phyloP scores from a whole-genome alignment of 2,797 vertebrate species.

The Phylloscopus collybita region DNA sequence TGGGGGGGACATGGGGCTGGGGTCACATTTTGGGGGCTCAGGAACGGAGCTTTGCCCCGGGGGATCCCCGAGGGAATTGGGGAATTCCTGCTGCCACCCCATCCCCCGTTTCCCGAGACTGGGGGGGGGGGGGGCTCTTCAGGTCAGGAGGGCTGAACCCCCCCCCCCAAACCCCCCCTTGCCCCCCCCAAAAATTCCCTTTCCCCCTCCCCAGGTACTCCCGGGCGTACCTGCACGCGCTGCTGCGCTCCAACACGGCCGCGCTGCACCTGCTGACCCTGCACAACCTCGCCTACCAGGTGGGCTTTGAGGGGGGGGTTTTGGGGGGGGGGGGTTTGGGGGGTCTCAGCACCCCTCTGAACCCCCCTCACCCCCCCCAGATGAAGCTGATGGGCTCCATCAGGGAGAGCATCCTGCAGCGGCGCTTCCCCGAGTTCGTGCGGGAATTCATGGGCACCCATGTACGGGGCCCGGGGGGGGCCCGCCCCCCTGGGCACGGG shows the following conservation, averaged over 20 bases:
- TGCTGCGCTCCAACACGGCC: conserved; percentile 86
- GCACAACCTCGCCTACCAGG: conserved; percentile 94
- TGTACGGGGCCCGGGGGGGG: background rate
- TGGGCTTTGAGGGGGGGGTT: background rate
- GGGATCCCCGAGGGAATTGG: too few relatives aligned
- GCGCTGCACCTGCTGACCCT: conserved; percentile 92
- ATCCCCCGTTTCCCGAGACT: too few relatives aligned
- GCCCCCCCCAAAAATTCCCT: too few relatives aligned
- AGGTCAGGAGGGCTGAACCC: too few relatives aligned
- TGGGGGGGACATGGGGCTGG: too few relatives aligned
- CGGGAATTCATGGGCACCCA: background rate
- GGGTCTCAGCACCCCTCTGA: background rate
- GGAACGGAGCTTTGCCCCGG: too few relatives aligned
- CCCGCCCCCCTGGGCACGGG: background rate
- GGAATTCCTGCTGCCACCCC: too few relatives aligned
- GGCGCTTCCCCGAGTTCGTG: conserved; percentile 87
- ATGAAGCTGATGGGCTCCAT: conserved; percentile 86
- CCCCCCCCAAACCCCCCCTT: too few relatives aligned
- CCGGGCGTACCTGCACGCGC: conserved; percentile 88
- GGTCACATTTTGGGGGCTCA: too few relatives aligned
- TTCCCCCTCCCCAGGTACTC: conserved; percentile 77
- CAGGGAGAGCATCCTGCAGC: conserved; percentile 85
- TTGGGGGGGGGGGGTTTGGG: background rate
- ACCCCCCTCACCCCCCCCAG: conserved; percentile 52
- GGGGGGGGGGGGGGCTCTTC: background rate